A percentile compares a stretch with the other conserved stretches of the same genome.
phyloP scores from a whole-genome alignment of 2,113 vertebrate genomes.

The Caloenas nicobarica region DNA sequence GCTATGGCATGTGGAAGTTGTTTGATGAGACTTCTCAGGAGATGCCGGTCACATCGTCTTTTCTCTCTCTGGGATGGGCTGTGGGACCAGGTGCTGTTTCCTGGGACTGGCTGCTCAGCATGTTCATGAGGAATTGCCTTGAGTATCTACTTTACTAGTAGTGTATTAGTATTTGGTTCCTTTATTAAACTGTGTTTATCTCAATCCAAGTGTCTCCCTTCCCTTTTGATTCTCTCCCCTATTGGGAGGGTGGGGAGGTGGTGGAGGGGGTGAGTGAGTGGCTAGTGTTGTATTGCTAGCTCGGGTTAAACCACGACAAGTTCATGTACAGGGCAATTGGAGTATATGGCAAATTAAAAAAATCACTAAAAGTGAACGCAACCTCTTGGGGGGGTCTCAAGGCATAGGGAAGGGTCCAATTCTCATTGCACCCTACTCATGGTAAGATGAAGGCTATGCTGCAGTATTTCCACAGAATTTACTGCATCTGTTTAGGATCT shows the following conservation, averaged over 20 bases:
- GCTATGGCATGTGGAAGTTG: rapidly evolving
- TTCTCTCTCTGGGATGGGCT: too few relatives aligned
- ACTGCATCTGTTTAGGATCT: neutral
- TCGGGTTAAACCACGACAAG: neutral
- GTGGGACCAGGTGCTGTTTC: too few relatives aligned
- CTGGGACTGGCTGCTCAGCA: too few relatives aligned
- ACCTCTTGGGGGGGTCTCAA: neutral
- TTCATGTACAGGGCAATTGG: neutral
- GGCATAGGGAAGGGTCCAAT: neutral
- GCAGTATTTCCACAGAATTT: neutral
- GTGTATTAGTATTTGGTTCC: too few relatives aligned
- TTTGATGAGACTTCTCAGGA: neutral
- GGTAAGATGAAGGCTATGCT: neutral
- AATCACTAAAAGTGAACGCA: neutral
- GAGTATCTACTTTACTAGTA: too few relatives aligned
- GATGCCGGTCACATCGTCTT: neutral
- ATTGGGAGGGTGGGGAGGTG: too few relatives aligned
- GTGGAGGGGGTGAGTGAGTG: too few relatives aligned
- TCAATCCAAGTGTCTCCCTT: too few relatives aligned
- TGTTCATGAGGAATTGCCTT: too few relatives aligned
- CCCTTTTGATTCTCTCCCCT: too few relatives aligned
- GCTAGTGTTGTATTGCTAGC: too few relatives aligned
- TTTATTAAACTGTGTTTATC: too few relatives aligned
- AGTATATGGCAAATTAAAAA: neutral
- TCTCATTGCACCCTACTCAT: neutral